phyloP scores from a whole-genome alignment of 2,797 vertebrate genomes.

The Pelochelys cantorii region DNA sequence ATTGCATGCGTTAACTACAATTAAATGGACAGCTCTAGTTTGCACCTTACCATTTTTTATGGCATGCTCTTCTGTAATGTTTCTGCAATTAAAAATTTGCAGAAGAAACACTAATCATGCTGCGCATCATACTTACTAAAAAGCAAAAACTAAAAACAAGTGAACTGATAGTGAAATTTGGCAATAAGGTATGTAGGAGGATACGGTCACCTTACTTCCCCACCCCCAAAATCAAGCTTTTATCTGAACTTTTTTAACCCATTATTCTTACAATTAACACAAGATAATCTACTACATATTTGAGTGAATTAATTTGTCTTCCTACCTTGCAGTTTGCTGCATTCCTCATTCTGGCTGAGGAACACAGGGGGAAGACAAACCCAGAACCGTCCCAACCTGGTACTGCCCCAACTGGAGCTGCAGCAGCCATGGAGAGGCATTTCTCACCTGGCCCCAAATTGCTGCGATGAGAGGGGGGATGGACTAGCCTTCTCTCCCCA shows the following conservation, averaged over 20 bases:
- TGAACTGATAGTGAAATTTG: not conserved
- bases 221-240: not conserved
- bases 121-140: not conserved
- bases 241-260: not conserved
- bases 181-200: not conserved
- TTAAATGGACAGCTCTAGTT: not conserved
- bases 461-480: too few relatives aligned
- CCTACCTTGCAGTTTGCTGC: too few relatives aligned
- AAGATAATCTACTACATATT: not conserved
- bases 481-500: too few relatives aligned
- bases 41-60: not conserved
- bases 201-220: not conserved
- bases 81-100: not conserved
- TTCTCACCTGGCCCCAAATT: too few relatives aligned
- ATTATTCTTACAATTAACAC: not conserved
- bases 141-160: not conserved
- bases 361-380: too few relatives aligned
- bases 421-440: too few relatives aligned
- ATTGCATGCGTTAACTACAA: too few relatives aligned
- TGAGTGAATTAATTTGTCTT: too few relatives aligned
- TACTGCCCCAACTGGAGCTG: too few relatives aligned
- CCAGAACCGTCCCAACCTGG: too few relatives aligned
- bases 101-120: rapidly evolving
- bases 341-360: too few relatives aligned
- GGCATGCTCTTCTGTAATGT: not conserved